Percentiles rank a stretch among this genome's conserved stretches.
These are phyloP conservation scores for Chauna torquata DNA, from an alignment of 2,113 vertebrate genomes.

Conservation along the genomic window DNA sequence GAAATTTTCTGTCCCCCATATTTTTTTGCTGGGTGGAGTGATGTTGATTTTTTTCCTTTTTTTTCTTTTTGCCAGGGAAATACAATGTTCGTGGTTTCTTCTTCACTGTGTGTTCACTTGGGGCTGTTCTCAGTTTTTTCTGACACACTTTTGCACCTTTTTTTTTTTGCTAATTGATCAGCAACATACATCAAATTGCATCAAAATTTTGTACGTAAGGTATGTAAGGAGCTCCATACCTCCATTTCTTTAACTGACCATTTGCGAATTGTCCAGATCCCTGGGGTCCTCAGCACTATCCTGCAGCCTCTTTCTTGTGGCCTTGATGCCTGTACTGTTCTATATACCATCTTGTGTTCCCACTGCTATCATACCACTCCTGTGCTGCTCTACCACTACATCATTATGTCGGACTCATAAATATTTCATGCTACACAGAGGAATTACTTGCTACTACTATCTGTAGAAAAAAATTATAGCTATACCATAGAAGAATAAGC, in stretches of 20 bases:
- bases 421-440: background rate
- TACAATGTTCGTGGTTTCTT: background rate
- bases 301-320: background rate
- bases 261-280: background rate
- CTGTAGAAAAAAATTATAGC: background rate
- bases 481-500: background rate
- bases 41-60: background rate
- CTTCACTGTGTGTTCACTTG: background rate
- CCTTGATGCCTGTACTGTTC: background rate
- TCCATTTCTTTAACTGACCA: background rate
- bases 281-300: background rate
- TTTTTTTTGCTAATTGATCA: background rate
- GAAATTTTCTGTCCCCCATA: background rate
- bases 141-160: background rate
- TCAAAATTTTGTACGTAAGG: background rate
- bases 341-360: background rate
- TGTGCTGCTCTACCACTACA: background rate
- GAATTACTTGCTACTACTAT: background rate
- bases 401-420: background rate
- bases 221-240: background rate
- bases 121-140: background rate
- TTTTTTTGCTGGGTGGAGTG: background rate
- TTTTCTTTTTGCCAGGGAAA: background rate
- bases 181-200: background rate
- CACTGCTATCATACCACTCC: background rate